Evolutionary conservation across 2,113 vertebrate species (phyloP).

Genomic region (Pluvialis apricaria): DNA sequence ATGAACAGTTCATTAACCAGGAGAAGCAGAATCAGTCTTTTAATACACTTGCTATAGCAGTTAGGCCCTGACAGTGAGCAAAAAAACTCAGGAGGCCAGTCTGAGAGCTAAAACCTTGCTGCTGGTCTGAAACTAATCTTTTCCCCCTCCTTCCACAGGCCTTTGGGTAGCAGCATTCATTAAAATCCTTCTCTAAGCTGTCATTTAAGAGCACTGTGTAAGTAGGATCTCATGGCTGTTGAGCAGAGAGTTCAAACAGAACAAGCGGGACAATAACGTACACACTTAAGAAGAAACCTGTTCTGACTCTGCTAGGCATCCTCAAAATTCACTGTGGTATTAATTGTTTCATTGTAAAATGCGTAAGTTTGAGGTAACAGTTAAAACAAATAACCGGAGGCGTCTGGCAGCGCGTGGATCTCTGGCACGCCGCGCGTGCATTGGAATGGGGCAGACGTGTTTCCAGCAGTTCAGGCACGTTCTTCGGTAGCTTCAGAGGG

Average conservation of each 20-base stretch:
- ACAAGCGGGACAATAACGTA: neutral
- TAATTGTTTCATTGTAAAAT: conserved; percentile 44
- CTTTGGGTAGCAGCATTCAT: neutral
- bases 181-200: neutral
- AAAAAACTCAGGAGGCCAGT: neutral
- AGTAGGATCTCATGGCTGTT: neutral
- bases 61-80: conserved; percentile 1
- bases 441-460: conserved; percentile 22
- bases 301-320: neutral
- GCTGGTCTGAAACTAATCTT: conserved; percentile 6
- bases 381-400: conserved; percentile 60
- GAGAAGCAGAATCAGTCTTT: conserved; percentile 56
- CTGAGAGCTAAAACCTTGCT: conserved; percentile 1
- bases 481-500: conserved; percentile 2
- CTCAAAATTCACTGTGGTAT: neutral
- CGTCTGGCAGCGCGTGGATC: conserved; percentile 12
- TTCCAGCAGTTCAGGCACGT: conserved; percentile 40
- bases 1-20: conserved; percentile 65
- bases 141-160: conserved; percentile 5
- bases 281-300: neutral
- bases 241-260: neutral
- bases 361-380: conserved; percentile 32
- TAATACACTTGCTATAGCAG: conserved; percentile 29
- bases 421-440: neutral
- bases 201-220: neutral